phyloP scores from a whole-genome alignment of 2,888 invertebrate species.

The Schizaphis graminum region DNA sequence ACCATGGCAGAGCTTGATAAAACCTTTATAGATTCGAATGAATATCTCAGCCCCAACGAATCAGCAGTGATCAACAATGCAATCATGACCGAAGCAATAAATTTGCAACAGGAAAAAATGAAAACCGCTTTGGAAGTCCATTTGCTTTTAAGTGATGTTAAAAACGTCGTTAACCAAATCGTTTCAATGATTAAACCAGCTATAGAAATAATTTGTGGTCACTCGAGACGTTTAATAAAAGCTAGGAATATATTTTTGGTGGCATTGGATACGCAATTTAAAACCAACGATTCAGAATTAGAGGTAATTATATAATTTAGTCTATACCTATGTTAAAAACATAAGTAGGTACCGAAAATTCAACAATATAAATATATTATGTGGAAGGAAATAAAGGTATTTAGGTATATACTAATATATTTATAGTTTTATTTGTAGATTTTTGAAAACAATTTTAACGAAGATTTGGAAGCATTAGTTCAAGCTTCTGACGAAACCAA shows the following conservation, averaged over 20 bases:
- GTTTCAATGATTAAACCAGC: background rate
- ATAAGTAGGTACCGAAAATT: background rate
- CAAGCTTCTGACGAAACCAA: background rate
- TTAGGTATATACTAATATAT: background rate
- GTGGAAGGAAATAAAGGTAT: background rate
- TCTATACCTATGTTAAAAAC: background rate
- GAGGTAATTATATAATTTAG: background rate
- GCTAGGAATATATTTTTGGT: background rate
- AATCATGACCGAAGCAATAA: background rate
- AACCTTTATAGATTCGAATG: background rate
- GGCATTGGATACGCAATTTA: background rate
- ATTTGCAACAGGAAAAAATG: background rate
- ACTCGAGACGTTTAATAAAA: background rate
- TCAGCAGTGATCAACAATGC: background rate
- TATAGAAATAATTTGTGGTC: background rate
- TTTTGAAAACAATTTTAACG: background rate
- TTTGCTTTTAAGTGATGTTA: background rate
- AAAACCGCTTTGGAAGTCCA: background rate
- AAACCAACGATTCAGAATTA: background rate
- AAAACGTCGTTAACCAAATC: background rate
- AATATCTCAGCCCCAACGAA: background rate
- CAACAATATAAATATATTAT: background rate
- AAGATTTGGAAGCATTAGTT: background rate
- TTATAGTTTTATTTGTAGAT: background rate
- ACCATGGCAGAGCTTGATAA: background rate